phyloP scores from a whole-genome alignment of 2,797 vertebrate species.

The Myotis vivesi region DNA sequence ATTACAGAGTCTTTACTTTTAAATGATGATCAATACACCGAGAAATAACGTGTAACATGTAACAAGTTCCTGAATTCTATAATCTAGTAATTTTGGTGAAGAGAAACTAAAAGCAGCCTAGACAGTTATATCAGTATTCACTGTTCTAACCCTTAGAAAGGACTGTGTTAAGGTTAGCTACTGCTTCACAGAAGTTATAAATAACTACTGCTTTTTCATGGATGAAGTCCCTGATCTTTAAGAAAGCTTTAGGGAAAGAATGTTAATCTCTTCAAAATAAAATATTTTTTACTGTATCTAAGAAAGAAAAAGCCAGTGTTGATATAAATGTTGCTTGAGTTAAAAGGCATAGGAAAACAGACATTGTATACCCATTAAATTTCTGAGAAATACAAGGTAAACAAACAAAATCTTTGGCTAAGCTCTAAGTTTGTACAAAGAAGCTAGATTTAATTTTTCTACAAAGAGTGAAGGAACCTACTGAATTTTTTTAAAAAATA shows the following conservation, averaged over 20 bases:
- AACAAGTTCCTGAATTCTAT: constrained; percentile 59
- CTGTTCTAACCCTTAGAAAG: neutral
- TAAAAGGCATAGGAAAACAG: neutral
- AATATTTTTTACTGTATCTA: neutral
- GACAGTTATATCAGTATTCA: neutral
- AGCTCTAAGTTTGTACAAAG: no score
- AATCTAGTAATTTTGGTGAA: constrained; percentile 54
- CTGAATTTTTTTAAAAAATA: no score
- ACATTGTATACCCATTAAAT: no score
- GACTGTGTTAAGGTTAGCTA: neutral
- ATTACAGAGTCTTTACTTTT: constrained; percentile 71
- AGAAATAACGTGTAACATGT: constrained; percentile 44
- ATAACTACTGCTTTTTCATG: neutral
- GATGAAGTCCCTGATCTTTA: neutral
- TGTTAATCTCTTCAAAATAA: neutral
- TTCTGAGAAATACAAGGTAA: no score
- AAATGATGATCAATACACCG: neutral
- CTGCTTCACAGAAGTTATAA: neutral
- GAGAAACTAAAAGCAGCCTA: neutral
- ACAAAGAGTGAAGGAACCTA: neutral
- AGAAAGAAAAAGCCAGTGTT: neutral
- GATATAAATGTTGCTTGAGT: neutral
- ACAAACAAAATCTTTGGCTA: no score
- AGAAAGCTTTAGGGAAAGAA: neutral
- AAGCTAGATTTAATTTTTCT: neutral